Evolutionary conservation across 2,797 vertebrate species (phyloP).

Genomic region (Mus minutoides): DNA sequence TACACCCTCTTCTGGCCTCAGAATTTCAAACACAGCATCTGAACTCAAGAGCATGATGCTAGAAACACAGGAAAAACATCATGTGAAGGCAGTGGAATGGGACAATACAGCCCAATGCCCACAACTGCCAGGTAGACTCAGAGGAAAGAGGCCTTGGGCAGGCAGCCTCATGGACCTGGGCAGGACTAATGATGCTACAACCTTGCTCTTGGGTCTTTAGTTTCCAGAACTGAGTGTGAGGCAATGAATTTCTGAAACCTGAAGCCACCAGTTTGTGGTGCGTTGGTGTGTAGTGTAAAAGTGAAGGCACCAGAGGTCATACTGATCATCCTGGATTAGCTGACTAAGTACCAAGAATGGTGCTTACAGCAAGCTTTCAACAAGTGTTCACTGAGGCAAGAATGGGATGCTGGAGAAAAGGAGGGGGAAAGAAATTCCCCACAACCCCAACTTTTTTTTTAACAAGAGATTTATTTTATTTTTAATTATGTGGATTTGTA

Average conservation of each 20-base stretch:
- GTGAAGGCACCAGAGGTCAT: not conserved
- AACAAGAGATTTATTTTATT: not conserved
- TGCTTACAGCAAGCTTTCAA: not conserved
- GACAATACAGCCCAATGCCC: not conserved
- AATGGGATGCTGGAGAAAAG: not conserved
- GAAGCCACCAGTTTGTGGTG: not conserved
- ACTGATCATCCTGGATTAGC: not conserved
- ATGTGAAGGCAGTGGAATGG: rapidly evolving
- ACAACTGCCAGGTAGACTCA: not conserved
- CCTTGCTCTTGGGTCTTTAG: not conserved
- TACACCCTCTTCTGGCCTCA: not conserved
- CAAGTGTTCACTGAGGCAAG: not conserved
- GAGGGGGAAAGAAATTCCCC: not conserved
- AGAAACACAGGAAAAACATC: not conserved
- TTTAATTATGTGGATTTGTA: not conserved
- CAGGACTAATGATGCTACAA: not conserved
- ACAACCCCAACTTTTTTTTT: no score
- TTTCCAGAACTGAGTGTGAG: not conserved
- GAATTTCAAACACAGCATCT: not conserved
- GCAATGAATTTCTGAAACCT: not conserved
- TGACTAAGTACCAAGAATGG: not conserved
- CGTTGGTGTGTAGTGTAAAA: not conserved
- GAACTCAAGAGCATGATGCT: not conserved
- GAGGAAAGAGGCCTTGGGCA: not conserved
- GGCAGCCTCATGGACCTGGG: no score